Evolutionary conservation across 2,113 vertebrate genomes (phyloP).

Genomic region (Alexandromys fortis): DNA sequence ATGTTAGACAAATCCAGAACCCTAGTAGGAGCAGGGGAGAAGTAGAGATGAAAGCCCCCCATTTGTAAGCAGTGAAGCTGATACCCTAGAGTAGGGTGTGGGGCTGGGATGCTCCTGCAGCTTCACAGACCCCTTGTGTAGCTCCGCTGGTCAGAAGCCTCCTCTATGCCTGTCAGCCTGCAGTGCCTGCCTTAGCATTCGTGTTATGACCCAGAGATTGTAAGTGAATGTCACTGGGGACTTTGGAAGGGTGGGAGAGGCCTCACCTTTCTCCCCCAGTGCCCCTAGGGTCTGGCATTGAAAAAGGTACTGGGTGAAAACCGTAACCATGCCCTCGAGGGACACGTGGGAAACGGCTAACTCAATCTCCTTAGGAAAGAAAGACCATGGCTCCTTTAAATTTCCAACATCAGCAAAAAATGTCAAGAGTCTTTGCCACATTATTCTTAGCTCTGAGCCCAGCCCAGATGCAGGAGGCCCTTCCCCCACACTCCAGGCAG

Average conservation of each 20-base stretch:
- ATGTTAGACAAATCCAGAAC: not conserved
- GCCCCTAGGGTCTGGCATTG: not conserved
- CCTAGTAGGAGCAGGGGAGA: not conserved
- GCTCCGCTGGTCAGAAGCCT: not conserved
- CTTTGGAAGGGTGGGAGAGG: not conserved
- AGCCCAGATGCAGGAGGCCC: constrained; percentile 48
- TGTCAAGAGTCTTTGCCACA: constrained; percentile 71
- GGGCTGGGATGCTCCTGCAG: not conserved
- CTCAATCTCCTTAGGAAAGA: constrained; percentile 14
- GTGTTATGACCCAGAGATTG: not conserved
- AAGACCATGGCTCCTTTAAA: constrained; percentile 81
- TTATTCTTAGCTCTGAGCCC: constrained; percentile 70
- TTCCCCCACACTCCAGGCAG: constrained; percentile 62
- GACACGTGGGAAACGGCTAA: not conserved
- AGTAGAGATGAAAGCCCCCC: not conserved
- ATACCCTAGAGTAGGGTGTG: not conserved
- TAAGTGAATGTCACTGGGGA: not conserved
- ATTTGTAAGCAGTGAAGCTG: not conserved
- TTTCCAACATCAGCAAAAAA: constrained; percentile 65
- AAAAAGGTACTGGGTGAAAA: not conserved
- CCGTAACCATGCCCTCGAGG: not conserved
- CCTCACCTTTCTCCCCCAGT: not conserved
- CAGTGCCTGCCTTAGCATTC: not conserved
- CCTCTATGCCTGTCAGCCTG: not conserved
- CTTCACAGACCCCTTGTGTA: not conserved